A percentile compares a stretch with the other conserved stretches of the same genome.
Evolutionary conservation across 1,140 invertebrate species (phyloP).

Genomic region (Meloidogyne floridensis): DNA sequence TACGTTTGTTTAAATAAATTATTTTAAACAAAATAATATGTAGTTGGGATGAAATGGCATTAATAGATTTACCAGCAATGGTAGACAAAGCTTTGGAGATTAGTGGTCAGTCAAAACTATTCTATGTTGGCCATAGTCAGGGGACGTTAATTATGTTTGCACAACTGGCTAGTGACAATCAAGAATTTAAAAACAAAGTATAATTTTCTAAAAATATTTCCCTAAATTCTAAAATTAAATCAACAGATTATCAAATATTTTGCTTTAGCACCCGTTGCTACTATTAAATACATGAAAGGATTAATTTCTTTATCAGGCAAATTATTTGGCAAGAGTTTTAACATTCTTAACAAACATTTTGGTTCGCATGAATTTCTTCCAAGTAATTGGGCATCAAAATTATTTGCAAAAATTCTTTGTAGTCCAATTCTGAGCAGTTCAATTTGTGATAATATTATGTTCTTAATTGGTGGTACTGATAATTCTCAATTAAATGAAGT

Average conservation of each 20-base stretch:
- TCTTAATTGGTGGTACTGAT: constrained; percentile 54
- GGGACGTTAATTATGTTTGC: constrained; percentile 68
- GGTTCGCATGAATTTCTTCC: constrained; percentile 49
- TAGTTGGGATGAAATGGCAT: constrained; percentile 77
- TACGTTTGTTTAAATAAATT: constrained; percentile 58
- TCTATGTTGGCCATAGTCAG: too few species aligned
- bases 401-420: constrained; percentile 42
- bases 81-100: constrained; percentile 62
- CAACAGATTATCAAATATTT: constrained; percentile 58
- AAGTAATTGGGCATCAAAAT: constrained; percentile 35
- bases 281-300: constrained; percentile 52
- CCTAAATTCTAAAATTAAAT: background rate
- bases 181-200: constrained; percentile 45
- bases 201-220: too few species aligned
- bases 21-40: too few species aligned
- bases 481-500: constrained; percentile 47
- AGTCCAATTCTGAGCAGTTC: constrained; percentile 38
- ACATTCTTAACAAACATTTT: constrained; percentile 36
- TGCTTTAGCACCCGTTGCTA: constrained; percentile 56
- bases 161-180: constrained; percentile 50
- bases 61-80: constrained; percentile 75
- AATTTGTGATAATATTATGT: constrained; percentile 48
- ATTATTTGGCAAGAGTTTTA: constrained; percentile 39
- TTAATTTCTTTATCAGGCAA: constrained; percentile 49
- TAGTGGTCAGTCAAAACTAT: too few species aligned